Percentiles rank a stretch among this genome's conserved stretches.
These are phyloP conservation scores for Dolichopus griseipennis DNA, from an alignment of 2,888 invertebrate genomes.

Conservation along the genomic window DNA sequence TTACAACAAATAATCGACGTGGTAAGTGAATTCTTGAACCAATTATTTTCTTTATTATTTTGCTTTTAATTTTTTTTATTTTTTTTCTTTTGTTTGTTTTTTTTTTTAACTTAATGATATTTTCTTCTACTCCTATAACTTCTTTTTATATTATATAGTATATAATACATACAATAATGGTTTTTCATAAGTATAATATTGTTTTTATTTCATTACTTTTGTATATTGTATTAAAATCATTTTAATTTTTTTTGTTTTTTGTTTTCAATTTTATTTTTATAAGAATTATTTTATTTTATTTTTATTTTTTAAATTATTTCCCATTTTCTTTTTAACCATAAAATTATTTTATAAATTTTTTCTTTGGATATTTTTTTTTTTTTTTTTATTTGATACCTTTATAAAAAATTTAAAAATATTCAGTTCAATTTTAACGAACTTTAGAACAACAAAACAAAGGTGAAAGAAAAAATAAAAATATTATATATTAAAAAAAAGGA, in stretches of 20 bases:
- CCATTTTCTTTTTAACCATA: no score
- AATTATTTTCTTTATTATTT: conserved; percentile 80
- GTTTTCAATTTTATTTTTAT: not conserved
- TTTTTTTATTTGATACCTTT: no score
- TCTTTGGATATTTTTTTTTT: no score
- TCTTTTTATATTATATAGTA: not conserved
- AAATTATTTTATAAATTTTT: no score
- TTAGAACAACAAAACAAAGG: no score
- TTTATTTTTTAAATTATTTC: no score
- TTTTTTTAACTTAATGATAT: not conserved
- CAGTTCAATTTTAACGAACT: no score
- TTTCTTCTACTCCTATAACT: not conserved
- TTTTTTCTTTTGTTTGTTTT: not conserved
- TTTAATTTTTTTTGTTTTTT: not conserved
- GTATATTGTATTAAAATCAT: not conserved
- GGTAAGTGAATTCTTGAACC: conserved; percentile 57
- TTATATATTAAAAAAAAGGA: no score
- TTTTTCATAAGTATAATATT: not conserved
- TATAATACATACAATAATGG: not conserved
- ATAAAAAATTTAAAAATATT: no score
- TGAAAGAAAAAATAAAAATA: no score
- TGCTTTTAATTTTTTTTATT: not conserved
- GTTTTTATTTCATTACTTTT: not conserved
- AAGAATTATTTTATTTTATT: no score
- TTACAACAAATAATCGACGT: conserved; percentile 91